Conservation (phyloP, 2,888 invertebrate species). For the Caradrina kadenii region DNA sequence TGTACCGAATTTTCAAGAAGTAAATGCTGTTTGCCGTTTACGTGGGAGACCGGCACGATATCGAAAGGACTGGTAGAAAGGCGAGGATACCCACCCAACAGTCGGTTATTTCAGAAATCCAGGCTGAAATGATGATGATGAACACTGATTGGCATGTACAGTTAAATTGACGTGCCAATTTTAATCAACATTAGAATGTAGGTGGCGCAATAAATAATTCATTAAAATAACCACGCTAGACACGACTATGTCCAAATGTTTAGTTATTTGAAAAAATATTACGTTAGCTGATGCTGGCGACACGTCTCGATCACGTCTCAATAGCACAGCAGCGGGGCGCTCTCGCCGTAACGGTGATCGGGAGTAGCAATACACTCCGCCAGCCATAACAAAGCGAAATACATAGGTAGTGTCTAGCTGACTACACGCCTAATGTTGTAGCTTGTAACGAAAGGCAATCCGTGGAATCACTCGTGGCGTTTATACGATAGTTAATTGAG, state of each 20-base stretch:
- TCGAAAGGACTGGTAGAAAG: too few species aligned
- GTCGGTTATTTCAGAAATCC: too few species aligned
- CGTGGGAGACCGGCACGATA: too few species aligned
- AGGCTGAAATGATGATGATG: too few species aligned
- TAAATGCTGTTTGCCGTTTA: background rate
- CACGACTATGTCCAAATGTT: background rate
- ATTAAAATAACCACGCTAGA: background rate
- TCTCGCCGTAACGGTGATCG: conserved; percentile 22
- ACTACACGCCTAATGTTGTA: background rate
- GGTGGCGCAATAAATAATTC: background rate
- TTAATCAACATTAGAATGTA: background rate
- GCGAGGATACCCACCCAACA: too few species aligned
- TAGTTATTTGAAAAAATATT: conserved; percentile 9
- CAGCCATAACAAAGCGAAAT: conserved; percentile 6
- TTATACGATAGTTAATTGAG: too few species aligned
- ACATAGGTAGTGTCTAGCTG: too few species aligned
- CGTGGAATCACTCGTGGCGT: background rate
- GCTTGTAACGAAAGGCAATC: too few species aligned
- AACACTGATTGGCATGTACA: background rate
- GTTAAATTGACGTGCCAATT: conserved; percentile 1
- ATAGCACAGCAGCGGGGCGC: conserved; percentile 1
- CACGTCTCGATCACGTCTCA: background rate
- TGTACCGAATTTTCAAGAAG: background rate
- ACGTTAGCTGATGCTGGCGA: background rate
- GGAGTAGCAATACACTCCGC: conserved; percentile 21